Evolutionary conservation across 2,888 invertebrate genomes (phyloP), one percentile per base, ranked within the genome.

Genomic region (Hydriomena furcata): DNA sequence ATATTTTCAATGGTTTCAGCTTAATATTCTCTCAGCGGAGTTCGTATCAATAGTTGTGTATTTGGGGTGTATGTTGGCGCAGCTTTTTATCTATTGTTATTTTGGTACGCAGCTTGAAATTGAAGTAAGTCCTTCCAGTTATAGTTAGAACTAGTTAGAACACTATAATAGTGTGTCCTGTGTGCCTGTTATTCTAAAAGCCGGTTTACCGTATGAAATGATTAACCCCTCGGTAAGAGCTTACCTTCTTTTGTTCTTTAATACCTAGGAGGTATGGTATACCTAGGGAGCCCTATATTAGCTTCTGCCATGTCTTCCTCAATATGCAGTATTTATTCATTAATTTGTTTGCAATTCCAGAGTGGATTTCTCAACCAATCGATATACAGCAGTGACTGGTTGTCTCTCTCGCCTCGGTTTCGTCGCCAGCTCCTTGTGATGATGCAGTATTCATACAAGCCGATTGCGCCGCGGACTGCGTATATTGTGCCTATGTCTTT

Each of bases 1-100:
- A 7, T 8, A 20, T 8, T 42, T 36, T 52, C 50, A 34, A n/a
- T n/a, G n/a, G n/a, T 81, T 83, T 48, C 74, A 87, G 87, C 56
- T 87, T 5, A 71, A 52, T 35, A 53, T 83, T 31, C 49, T 76
- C 2, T 84, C 86, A 2, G 74, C 71, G 5, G 87, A 84, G 58
- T 84, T 84, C 43, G 51, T 80, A 2, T 76, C 82, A 2, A 79
- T 84, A 73, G 70, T 65, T 0, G 54, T 77, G 41, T 88, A 88
- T 58, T 65, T 88, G 42, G 61, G 66, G 2, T 85, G 85, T 55
- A 84, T 88, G 76, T 54, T 85, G 48, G 75, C 70, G 1, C 84
- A 88, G 55, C 66, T 87, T 1, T 86, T 82, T 52, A 79, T 85
- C 52, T 86, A 84, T 58, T 88, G 87, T 46, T 86, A 82, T 62